phyloP scores from a whole-genome alignment of 2,797 vertebrate genomes.

The Clangula hyemalis region DNA sequence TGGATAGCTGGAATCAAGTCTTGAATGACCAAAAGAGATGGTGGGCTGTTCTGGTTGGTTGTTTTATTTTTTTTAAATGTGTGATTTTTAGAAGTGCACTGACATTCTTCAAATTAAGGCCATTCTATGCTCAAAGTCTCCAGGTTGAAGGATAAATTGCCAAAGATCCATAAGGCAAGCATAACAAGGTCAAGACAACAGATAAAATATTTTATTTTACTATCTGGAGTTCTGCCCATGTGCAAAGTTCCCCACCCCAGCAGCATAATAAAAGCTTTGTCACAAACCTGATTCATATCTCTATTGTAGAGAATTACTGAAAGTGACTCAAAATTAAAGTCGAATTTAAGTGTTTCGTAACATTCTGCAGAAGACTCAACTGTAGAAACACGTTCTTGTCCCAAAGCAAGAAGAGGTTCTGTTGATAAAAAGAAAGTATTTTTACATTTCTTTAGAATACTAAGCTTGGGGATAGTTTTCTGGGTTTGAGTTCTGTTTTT shows the following conservation, averaged over 20 bases:
- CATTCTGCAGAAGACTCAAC: conserved; percentile 24
- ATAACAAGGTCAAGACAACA: background rate
- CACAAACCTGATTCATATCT: conserved; percentile 82
- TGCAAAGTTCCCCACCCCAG: background rate
- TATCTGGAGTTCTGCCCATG: background rate
- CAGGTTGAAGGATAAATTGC: background rate
- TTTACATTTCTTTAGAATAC: background rate
- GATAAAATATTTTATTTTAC: background rate
- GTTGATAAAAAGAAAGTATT: background rate
- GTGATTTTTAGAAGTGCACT: background rate
- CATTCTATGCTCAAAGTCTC: background rate
- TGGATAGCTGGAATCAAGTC: background rate
- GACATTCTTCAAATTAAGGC: background rate
- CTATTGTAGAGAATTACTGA: conserved; percentile 87
- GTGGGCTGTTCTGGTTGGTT: background rate
- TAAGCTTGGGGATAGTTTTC: rapidly evolving
- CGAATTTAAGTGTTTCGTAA: conserved; percentile 83
- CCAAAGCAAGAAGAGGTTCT: conserved; percentile 7
- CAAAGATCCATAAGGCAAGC: background rate
- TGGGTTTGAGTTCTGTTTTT: background rate
- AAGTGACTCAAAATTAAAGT: conserved; percentile 90
- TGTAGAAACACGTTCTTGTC: conserved; percentile 8
- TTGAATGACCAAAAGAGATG: background rate
- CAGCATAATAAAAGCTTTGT: background rate
- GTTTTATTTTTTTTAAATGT: background rate